phyloP scores from a whole-genome alignment of 2,888 invertebrate genomes.

The Hyles lineata region DNA sequence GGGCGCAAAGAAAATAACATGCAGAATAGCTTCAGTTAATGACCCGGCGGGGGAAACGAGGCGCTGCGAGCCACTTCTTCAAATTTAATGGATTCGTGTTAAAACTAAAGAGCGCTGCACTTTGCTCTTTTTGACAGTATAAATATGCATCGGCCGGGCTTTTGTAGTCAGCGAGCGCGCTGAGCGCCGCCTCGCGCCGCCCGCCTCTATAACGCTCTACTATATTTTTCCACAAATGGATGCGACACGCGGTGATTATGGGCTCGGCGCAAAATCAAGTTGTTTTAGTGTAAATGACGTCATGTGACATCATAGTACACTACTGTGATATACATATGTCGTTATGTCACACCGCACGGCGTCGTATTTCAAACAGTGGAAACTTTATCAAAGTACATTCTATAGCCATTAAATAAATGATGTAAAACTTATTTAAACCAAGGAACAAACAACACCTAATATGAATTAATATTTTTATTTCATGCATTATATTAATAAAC shows the following conservation, averaged over 20 bases:
- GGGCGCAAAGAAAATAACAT: conserved; percentile 11
- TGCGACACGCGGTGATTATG: not conserved
- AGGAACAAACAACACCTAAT: no score
- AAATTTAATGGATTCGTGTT: conserved; percentile 27
- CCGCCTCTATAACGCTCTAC: not conserved
- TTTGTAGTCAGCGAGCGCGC: not conserved
- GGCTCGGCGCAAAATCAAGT: not conserved
- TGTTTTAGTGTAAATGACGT: not conserved
- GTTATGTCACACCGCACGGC: no score
- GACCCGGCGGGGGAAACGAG: conserved; percentile 16
- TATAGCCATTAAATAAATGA: no score
- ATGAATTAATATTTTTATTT: no score
- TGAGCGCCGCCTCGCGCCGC: not conserved
- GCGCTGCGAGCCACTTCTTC: conserved; percentile 12
- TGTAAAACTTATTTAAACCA: no score
- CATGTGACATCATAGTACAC: not conserved
- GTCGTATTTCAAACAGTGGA: no score
- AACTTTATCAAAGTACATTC: no score
- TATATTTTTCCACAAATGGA: conserved; percentile 11
- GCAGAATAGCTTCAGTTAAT: conserved; percentile 19
- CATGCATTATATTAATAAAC: no score
- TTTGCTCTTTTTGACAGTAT: conserved; percentile 26
- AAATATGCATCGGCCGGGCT: conserved; percentile 19
- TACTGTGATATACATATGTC: no score
- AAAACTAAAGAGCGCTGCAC: conserved; percentile 22